These are phyloP conservation scores for Callosobruchus maculatus DNA, from an alignment of 2,888 invertebrate genomes.

Conservation along the genomic window DNA sequence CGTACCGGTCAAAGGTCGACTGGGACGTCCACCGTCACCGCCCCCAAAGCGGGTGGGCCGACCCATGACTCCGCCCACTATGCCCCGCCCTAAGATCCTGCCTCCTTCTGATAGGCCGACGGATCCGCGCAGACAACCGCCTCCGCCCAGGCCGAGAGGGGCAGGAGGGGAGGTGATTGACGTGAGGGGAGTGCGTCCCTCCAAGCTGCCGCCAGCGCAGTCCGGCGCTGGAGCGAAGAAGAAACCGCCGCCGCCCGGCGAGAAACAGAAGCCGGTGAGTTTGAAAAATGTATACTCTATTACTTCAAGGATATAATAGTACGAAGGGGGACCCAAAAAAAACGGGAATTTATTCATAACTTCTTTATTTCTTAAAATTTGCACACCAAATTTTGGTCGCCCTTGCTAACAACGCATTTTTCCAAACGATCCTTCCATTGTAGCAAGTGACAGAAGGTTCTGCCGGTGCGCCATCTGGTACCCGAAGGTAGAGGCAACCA, in stretches of 20 bases:
- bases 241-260: not conserved
- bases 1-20: slow-evolving; percentile 41
- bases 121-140: slow-evolving; percentile 53
- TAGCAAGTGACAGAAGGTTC: too few relatives aligned
- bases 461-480: too few relatives aligned
- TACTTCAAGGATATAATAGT: too few relatives aligned
- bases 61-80: slow-evolving; percentile 53
- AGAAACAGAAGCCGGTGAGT: slow-evolving; percentile 42
- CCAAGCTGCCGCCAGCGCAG: slow-evolving; percentile 42
- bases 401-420: too few relatives aligned
- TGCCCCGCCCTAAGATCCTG: slow-evolving; percentile 26
- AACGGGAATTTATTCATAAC: too few relatives aligned
- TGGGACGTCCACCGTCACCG: slow-evolving; percentile 46
- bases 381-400: too few relatives aligned
- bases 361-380: too few relatives aligned
- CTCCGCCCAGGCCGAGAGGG: slow-evolving; percentile 58
- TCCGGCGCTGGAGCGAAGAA: not conserved
- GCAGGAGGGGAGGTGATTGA: slow-evolving; percentile 48
- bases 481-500: too few relatives aligned
- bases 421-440: too few relatives aligned
- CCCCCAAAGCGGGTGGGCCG: slow-evolving; percentile 58
- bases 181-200: slow-evolving; percentile 54
- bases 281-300: too few relatives aligned
- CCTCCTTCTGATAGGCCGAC: slow-evolving; percentile 42
- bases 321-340: too few relatives aligned